These are phyloP conservation scores for Nematopogon swammerdamellus DNA, from an alignment of 2,888 invertebrate species.

Conservation along the genomic window DNA sequence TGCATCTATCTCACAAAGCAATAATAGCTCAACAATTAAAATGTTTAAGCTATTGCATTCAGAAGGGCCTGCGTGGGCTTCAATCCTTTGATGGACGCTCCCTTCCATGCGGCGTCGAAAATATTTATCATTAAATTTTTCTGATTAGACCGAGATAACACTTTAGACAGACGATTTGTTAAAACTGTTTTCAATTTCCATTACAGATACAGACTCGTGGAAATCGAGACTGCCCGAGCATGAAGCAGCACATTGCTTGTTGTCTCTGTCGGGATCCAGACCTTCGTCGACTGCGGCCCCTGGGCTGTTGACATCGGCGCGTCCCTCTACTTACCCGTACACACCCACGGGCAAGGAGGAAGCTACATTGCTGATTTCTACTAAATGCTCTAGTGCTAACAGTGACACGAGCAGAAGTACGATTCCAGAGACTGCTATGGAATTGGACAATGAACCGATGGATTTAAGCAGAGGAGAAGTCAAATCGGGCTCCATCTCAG, in stretches of 20 bases:
- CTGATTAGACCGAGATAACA: too few relatives aligned
- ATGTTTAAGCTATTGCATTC: too few relatives aligned
- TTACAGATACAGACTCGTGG: slow-evolving; percentile 61
- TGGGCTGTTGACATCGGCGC: slow-evolving; percentile 55
- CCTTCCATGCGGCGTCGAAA: too few relatives aligned
- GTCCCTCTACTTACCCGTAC: slow-evolving; percentile 70
- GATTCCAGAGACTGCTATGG: slow-evolving; percentile 22
- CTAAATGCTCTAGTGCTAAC: too few relatives aligned
- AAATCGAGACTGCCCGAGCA: slow-evolving; percentile 75
- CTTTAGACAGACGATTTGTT: too few relatives aligned
- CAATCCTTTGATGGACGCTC: too few relatives aligned
- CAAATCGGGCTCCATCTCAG: slow-evolving; percentile 32
- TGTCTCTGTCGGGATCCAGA: slow-evolving; percentile 67
- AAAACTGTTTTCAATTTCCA: too few relatives aligned
- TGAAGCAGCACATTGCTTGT: slow-evolving; percentile 79
- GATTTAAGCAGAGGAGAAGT: slow-evolving; percentile 44
- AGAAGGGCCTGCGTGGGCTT: too few relatives aligned
- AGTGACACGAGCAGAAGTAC: too few relatives aligned
- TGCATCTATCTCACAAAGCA: too few relatives aligned
- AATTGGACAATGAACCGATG: slow-evolving; percentile 53
- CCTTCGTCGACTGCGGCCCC: slow-evolving; percentile 53
- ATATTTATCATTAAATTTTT: too few relatives aligned
- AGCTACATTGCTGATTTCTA: slow-evolving; percentile 11
- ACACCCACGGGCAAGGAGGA: slow-evolving; percentile 35
- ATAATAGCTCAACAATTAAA: too few relatives aligned